Conservation (phyloP, 2,113 vertebrate genomes). For the Hypomesus transpacificus region DNA sequence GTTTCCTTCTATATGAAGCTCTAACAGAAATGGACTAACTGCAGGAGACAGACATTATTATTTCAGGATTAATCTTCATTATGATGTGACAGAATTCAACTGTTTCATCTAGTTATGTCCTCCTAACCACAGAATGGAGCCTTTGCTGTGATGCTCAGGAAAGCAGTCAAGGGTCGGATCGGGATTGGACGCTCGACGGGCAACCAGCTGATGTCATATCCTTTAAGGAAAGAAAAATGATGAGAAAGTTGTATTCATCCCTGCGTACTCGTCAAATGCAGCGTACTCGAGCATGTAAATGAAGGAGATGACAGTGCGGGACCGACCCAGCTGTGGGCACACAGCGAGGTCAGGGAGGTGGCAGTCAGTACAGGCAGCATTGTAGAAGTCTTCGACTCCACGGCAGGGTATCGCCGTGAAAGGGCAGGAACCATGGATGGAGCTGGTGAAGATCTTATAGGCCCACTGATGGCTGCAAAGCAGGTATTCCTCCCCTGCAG, state of each 20-base stretch:
- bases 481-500: constrained; percentile 25
- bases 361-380: constrained; percentile 18
- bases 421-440: constrained; percentile 19
- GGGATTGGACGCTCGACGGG: constrained; percentile 14
- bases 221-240: constrained; percentile 1
- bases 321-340: constrained; percentile 30
- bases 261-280: background rate
- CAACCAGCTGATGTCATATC: constrained; percentile 34
- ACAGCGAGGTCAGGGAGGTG: constrained; percentile 2
- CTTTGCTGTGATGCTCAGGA: constrained; percentile 5
- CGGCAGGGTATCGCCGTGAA: constrained; percentile 27
- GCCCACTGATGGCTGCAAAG: constrained; percentile 26
- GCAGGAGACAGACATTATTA: background rate
- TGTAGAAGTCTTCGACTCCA: constrained; percentile 4
- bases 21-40: constrained; percentile 25
- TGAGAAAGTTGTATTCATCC: background rate
- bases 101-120: background rate
- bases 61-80: too few relatives aligned
- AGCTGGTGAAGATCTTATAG: constrained; percentile 22
- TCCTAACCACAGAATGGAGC: constrained; percentile 24
- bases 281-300: background rate
- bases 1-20: constrained; percentile 13
- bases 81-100: background rate
- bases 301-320: background rate
- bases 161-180: constrained; percentile 13